These are phyloP conservation scores for Psophia crepitans DNA, from an alignment of 2,113 vertebrate species.

Conservation along the genomic window DNA sequence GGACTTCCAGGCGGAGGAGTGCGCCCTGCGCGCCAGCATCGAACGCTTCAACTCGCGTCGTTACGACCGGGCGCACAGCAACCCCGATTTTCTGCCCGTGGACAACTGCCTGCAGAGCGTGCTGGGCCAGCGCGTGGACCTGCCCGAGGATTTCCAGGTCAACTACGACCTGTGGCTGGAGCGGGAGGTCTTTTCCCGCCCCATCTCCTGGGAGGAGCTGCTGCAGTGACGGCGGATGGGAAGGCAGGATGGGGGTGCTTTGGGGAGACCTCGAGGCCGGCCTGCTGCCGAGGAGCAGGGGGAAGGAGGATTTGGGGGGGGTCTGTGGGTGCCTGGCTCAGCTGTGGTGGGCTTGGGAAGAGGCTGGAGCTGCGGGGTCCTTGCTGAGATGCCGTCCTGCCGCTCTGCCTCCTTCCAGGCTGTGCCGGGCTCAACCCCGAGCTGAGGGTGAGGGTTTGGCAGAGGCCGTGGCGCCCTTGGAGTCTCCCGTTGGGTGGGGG, in stretches of 20 bases:
- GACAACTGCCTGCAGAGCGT: conserved; percentile 98
- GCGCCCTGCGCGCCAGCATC: conserved; percentile 92
- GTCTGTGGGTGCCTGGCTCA: neutral
- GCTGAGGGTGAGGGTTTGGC: neutral
- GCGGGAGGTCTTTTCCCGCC: conserved; percentile 96
- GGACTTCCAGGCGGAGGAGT: conserved; percentile 98
- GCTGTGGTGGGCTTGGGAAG: neutral
- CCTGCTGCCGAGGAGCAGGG: neutral
- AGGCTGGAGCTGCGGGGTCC: neutral
- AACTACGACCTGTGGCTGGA: conserved; percentile 99
- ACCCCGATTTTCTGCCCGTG: conserved; percentile 92
- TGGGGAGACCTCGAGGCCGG: neutral
- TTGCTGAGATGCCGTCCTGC: accelerated
- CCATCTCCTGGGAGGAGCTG: conserved; percentile 97
- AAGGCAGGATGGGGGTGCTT: neutral
- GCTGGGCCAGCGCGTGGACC: conserved; percentile 90
- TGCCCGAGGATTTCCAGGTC: conserved; percentile 96
- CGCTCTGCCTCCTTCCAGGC: neutral
- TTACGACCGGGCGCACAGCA: conserved; percentile 89
- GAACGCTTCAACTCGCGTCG: conserved; percentile 95
- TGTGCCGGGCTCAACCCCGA: neutral
- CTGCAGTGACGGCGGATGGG: conserved; percentile 77
- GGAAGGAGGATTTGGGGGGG: neutral
- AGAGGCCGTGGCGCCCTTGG: neutral
- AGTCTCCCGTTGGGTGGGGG: too few relatives aligned